A percentile compares a stretch with the other conserved stretches of the same genome.
These are phyloP conservation scores for Characodon lateralis DNA, from an alignment of 2,797 vertebrate genomes.

Conservation along the genomic window DNA sequence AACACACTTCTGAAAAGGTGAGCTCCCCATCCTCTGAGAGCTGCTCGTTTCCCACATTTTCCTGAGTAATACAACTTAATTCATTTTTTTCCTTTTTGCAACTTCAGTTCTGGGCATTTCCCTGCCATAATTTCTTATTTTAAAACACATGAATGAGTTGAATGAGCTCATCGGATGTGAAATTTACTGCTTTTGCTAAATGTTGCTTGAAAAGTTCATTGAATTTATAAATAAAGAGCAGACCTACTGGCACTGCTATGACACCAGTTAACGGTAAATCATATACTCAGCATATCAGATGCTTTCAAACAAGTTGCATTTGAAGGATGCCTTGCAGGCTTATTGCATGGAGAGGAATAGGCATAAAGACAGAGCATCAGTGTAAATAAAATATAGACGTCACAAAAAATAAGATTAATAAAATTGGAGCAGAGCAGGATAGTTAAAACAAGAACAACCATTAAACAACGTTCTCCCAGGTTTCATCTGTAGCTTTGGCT, in stretches of 20 bases:
- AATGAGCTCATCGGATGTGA: slow-evolving; percentile 83
- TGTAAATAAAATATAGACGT: slow-evolving; percentile 79
- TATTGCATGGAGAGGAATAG: slow-evolving; percentile 65
- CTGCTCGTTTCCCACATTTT: slow-evolving; percentile 77
- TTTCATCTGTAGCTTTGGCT: slow-evolving; percentile 99
- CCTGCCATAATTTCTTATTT: slow-evolving; percentile 84
- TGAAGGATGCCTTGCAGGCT: slow-evolving; percentile 68
- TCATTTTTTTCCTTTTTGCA: slow-evolving; percentile 80
- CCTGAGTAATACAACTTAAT: slow-evolving; percentile 85
- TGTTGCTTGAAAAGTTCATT: slow-evolving; percentile 71
- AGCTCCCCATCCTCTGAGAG: slow-evolving; percentile 68
- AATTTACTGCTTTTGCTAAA: slow-evolving; percentile 67
- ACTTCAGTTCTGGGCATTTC: slow-evolving; percentile 91
- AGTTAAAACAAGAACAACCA: slow-evolving; percentile 64
- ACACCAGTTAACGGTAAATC: slow-evolving; percentile 73
- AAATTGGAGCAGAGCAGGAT: slow-evolving; percentile 71
- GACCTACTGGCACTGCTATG: slow-evolving; percentile 84
- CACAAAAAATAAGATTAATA: slow-evolving; percentile 84
- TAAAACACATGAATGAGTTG: slow-evolving; percentile 82
- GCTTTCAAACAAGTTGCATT: slow-evolving; percentile 69
- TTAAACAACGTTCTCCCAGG: slow-evolving; percentile 77
- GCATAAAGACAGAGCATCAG: slow-evolving; percentile 71
- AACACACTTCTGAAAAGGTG: slow-evolving; percentile 70
- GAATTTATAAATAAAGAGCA: slow-evolving; percentile 80
- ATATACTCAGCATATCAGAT: slow-evolving; percentile 49